Percentiles rank a stretch among this genome's conserved stretches.
Evolutionary conservation across 2,113 vertebrate species (phyloP).

Genomic region (Ptyas mucosa): DNA sequence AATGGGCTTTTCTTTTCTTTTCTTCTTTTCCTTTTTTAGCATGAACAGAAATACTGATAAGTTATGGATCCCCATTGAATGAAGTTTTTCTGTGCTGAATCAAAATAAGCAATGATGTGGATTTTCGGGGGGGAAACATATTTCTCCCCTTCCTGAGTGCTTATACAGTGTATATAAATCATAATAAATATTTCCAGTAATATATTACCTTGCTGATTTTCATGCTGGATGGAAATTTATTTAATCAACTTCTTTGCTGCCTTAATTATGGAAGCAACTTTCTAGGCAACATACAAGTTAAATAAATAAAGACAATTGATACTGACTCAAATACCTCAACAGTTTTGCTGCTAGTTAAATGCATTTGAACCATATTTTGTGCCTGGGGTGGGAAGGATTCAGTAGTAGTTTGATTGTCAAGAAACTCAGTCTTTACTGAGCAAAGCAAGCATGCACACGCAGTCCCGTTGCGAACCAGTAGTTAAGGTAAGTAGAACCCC

Average conservation of each 20-base stretch:
- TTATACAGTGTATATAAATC: not conserved
- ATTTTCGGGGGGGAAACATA: not conserved
- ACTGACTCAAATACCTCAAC: not conserved
- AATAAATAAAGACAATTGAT: not conserved
- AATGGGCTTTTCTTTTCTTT: not conserved
- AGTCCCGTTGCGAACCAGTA: too few species aligned
- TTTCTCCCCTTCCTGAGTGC: not conserved
- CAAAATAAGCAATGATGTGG: not conserved
- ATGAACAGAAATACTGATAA: not conserved
- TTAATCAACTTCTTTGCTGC: not conserved
- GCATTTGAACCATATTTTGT: not conserved
- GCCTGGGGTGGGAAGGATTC: not conserved
- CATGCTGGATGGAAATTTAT: not conserved
- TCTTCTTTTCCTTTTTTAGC: not conserved
- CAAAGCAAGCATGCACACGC: fast-evolving
- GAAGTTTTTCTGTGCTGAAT: not conserved
- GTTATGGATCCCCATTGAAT: not conserved
- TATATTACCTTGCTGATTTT: not conserved
- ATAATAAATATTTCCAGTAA: not conserved
- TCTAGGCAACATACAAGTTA: not conserved
- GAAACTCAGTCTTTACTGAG: not conserved
- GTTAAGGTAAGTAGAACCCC: too few species aligned
- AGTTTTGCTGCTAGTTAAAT: not conserved
- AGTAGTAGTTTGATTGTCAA: not conserved
- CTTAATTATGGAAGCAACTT: not conserved